Conservation (phyloP, 2,797 vertebrate genomes). For the Lycodopsis pacificus region DNA sequence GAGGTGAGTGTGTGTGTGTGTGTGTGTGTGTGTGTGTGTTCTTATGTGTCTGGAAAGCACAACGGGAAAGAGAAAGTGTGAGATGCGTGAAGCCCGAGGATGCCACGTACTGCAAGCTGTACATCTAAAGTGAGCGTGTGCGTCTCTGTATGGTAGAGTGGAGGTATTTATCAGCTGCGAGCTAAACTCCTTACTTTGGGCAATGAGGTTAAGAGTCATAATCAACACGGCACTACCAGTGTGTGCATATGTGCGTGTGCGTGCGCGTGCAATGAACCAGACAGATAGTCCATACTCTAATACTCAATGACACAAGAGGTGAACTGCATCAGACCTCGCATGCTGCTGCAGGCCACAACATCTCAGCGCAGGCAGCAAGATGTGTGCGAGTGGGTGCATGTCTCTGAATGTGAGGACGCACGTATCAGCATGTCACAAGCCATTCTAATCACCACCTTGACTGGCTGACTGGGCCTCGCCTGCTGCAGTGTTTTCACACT, state of each 20-base stretch:
- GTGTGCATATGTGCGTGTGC: conserved; percentile 12
- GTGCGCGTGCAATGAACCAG: conserved; percentile 45
- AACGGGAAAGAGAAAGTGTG: conserved; percentile 3
- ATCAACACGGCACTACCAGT: conserved; percentile 45
- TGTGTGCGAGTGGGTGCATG: conserved; percentile 27
- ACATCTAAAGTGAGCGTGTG: conserved; percentile 11
- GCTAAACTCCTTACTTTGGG: conserved; percentile 52
- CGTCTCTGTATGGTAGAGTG: neutral
- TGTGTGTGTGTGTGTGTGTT: neutral
- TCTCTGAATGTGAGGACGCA: conserved; percentile 47
- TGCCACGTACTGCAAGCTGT: conserved; percentile 23
- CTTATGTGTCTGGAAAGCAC: conserved; percentile 3
- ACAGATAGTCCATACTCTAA: conserved; percentile 71
- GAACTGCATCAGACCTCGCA: conserved; percentile 71
- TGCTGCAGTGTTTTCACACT: neutral
- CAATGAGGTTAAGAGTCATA: conserved; percentile 58
- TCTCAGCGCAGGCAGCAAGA: conserved; percentile 44
- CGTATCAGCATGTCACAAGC: conserved; percentile 61
- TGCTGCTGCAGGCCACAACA: conserved; percentile 72
- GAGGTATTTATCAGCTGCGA: conserved; percentile 51
- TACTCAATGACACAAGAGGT: conserved; percentile 74
- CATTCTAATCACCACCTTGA: conserved; percentile 69
- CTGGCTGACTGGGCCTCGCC: conserved; percentile 55
- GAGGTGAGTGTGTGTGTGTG: too few species aligned
- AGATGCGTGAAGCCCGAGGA: conserved; percentile 27